phyloP scores from a whole-genome alignment of 2,797 vertebrate species.

The Notamacropus eugenii region DNA sequence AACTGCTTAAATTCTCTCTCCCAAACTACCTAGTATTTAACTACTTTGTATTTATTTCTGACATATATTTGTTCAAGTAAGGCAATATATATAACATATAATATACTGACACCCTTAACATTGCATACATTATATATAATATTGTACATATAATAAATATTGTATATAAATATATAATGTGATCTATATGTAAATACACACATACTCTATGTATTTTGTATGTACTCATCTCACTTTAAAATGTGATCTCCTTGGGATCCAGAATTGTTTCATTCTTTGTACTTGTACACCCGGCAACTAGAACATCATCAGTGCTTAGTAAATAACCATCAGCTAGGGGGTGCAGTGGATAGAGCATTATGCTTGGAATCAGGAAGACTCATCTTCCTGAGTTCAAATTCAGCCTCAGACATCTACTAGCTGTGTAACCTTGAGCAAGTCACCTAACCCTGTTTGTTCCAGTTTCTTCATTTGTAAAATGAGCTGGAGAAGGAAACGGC shows the following conservation, averaged over 20 bases:
- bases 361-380: background rate
- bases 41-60: background rate
- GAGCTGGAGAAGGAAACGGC: background rate
- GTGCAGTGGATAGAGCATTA: background rate
- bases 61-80: no score
- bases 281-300: background rate
- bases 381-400: background rate
- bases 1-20: background rate
- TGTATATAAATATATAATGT: no score
- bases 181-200: background rate
- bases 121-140: no score
- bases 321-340: background rate
- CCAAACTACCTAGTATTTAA: background rate
- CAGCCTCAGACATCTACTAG: background rate
- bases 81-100: no score
- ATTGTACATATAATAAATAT: no score
- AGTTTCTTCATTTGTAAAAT: background rate
- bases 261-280: background rate
- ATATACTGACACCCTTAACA: no score
- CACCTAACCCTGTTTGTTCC: background rate
- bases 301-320: background rate
- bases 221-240: background rate
- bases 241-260: background rate
- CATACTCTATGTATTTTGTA: background rate
- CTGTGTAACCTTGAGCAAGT: background rate